Conservation (phyloP, 2,888 invertebrate genomes). For the Mythimna ferrago region DNA sequence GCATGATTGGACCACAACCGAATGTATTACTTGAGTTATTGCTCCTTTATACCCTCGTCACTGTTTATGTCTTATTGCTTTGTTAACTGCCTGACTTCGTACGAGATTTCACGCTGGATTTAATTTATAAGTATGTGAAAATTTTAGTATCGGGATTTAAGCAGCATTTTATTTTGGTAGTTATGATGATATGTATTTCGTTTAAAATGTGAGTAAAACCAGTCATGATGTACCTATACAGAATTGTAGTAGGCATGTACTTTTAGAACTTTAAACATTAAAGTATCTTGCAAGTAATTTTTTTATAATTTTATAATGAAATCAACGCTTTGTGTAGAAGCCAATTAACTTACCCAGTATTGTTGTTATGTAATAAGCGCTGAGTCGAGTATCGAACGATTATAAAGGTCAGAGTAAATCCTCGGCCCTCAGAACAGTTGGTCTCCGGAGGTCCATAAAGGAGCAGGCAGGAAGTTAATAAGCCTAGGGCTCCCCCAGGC, state of each 20-base stretch:
- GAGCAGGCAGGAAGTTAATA: slow-evolving; percentile 59
- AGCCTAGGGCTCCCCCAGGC: slow-evolving; percentile 54
- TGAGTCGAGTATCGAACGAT: slow-evolving; percentile 37
- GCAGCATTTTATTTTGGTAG: background rate
- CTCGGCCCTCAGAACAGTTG: slow-evolving; percentile 37
- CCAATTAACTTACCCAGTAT: slow-evolving; percentile 4
- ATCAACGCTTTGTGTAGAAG: background rate
- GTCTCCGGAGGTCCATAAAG: slow-evolving; percentile 55
- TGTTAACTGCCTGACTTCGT: slow-evolving; percentile 41
- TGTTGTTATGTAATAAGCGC: slow-evolving; percentile 15
- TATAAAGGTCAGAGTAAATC: slow-evolving; percentile 53
- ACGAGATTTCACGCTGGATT: slow-evolving; percentile 22
- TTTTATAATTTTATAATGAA: background rate
- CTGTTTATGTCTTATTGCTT: slow-evolving; percentile 39
- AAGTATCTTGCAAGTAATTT: too few species aligned
- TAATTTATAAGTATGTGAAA: slow-evolving; percentile 8
- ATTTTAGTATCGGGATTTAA: background rate
- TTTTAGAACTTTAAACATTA: too few species aligned
- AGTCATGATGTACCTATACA: background rate
- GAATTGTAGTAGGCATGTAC: too few species aligned
- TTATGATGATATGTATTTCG: background rate
- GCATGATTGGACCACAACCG: slow-evolving; percentile 63
- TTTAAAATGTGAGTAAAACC: background rate
- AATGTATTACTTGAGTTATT: slow-evolving; percentile 55
- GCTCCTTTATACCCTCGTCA: slow-evolving; percentile 40